Percentiles rank a stretch among this genome's conserved stretches.
Evolutionary conservation across 2,797 vertebrate species (phyloP).

Genomic region (Simalia tracyae): DNA sequence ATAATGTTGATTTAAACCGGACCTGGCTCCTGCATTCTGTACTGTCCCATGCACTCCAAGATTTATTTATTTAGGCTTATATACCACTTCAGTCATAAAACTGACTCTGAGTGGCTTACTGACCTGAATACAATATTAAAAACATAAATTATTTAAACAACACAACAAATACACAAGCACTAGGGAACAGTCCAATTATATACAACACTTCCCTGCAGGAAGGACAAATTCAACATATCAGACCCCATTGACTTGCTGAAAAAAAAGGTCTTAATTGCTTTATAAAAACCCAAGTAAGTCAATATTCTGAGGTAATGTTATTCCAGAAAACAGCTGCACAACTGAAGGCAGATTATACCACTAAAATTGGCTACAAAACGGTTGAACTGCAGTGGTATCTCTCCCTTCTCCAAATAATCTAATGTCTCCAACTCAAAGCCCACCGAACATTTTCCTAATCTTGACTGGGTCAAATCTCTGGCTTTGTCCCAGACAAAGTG

Average conservation of each 20-base stretch:
- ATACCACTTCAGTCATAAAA: neutral
- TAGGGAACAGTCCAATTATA: neutral
- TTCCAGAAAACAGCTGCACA: neutral
- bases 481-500: neutral
- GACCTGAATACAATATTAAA: neutral
- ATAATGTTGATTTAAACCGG: neutral
- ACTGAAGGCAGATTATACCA: neutral
- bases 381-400: neutral
- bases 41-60: neutral
- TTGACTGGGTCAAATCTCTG: neutral
- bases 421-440: neutral
- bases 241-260: neutral
- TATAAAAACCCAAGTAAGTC: neutral
- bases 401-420: neutral
- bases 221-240: neutral
- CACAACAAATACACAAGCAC: neutral
- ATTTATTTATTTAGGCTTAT: neutral
- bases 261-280: neutral
- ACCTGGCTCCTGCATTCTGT: neutral
- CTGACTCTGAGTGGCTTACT: neutral
- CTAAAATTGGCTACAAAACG: neutral
- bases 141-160: neutral
- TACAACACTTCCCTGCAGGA: neutral
- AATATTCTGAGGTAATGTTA: neutral
- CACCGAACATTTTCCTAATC: neutral